Evolutionary conservation across 2,888 invertebrate genomes (phyloP).

Genomic region (Torymus texanus): DNA sequence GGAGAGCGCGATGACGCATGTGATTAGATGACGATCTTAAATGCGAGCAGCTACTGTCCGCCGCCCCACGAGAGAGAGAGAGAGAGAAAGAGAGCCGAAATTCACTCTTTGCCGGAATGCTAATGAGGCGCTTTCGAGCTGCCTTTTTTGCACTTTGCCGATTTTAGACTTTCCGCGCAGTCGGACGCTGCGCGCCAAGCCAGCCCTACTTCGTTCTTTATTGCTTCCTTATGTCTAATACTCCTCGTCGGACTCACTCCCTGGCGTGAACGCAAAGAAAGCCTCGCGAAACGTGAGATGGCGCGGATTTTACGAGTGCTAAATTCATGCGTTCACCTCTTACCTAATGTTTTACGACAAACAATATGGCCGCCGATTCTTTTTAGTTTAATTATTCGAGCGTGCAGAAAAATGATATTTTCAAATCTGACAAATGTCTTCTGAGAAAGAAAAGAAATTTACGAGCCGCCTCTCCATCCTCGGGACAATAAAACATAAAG

Average conservation of each 20-base stretch:
- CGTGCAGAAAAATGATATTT: no score
- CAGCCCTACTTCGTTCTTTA: conserved; percentile 4
- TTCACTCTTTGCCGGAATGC: conserved; percentile 34
- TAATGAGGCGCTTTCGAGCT: conserved; percentile 19
- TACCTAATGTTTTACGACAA: neutral
- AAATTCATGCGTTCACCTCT: neutral
- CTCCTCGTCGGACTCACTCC: neutral
- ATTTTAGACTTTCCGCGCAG: no score
- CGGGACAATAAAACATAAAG: neutral
- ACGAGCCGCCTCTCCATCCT: no score
- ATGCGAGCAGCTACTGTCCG: neutral
- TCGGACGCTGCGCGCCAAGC: no score
- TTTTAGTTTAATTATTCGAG: no score
- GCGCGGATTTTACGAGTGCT: conserved; percentile 9
- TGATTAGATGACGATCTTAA: conserved; percentile 47
- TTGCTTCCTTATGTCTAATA: conserved; percentile 11
- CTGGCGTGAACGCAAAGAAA: neutral
- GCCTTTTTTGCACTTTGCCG: conserved; percentile 6
- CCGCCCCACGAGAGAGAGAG: no score
- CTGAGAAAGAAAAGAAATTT: no score
- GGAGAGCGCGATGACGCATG: conserved; percentile 57
- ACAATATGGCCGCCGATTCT: no score
- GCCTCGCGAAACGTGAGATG: conserved; percentile 11
- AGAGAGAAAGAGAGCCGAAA: conserved; percentile 11
- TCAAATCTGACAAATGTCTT: no score